Evolutionary conservation across 2,888 invertebrate species (phyloP), one percentile per base, ranked within the genome.

Genomic region (Torymus texanus): DNA sequence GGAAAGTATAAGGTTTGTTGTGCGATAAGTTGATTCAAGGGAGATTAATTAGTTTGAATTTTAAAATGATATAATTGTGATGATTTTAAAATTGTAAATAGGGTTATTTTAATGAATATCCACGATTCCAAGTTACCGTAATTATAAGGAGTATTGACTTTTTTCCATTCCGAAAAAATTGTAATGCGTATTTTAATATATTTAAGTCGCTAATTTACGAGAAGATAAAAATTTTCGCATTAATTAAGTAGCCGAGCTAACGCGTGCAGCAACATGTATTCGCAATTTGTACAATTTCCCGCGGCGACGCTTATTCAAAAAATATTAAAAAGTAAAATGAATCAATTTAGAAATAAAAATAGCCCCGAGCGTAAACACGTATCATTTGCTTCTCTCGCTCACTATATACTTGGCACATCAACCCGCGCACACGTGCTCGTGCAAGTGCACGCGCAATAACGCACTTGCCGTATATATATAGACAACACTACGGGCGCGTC

Each of bases 371-470:
- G 41, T 66, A 58, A 78, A 74, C 67, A 68, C 67, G 24, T 62
- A 74, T 63, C 78, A 77, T 73, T 68, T 68, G 62, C 62, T 58
- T 14, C 21, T n/a, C 55, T 55, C 24, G 67, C 66, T 66, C 21
- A 56, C 70, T 59, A 58, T 14, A 24, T 13, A 50, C 18, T 41
- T 1, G 41, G 12, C 3, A 4, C 59, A 18, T 51, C 11, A 13
- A 21, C n/a, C 59, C 21, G 50, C 21, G 50, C 55, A 53, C 29
- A 53, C 50, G 66, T 16, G 41, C 8, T 41, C 41, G 21, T 21
- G 41, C 41, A 41, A 41, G 41, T 41, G 41, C 41, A 41, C 41
- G 68, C 68, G 67, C 59, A 66, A 72, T 72, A 71, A 77, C 51
- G 66, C 66, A 71, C 67, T 67, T 53, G 62, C 56, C 21, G 5